Conservation (phyloP, 2,888 invertebrate species). For the Catocala nupta region DNA sequence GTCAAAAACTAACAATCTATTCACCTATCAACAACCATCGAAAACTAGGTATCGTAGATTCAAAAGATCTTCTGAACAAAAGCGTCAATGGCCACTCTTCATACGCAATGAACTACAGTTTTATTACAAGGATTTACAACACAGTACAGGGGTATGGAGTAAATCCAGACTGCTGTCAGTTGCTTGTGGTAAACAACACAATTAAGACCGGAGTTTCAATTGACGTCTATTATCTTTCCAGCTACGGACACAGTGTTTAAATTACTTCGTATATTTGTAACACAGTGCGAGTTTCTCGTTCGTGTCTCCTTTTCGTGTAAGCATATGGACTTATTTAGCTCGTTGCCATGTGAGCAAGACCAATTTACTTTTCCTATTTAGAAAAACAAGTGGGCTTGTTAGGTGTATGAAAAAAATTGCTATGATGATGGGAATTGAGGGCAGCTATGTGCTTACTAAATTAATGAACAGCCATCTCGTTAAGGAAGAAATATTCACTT, state of each 20-base stretch:
- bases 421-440: slow-evolving; percentile 28
- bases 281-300: slow-evolving; percentile 35
- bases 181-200: slow-evolving; percentile 71
- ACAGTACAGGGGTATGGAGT: slow-evolving; percentile 51
- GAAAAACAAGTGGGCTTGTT: slow-evolving; percentile 53
- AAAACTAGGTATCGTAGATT: background rate
- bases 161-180: slow-evolving; percentile 68
- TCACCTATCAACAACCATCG: slow-evolving; percentile 25
- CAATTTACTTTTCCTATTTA: slow-evolving; percentile 55
- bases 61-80: background rate
- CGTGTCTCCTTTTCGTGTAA: slow-evolving; percentile 17
- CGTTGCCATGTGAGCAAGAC: slow-evolving; percentile 52
- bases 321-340: slow-evolving; percentile 46
- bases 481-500: slow-evolving; percentile 24
- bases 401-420: slow-evolving; percentile 38
- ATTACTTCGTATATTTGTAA: slow-evolving; percentile 13
- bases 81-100: slow-evolving; percentile 17
- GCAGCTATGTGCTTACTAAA: slow-evolving; percentile 23
- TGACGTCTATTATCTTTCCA: slow-evolving; percentile 57
- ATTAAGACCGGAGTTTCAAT: slow-evolving; percentile 69
- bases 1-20: background rate
- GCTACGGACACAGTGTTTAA: slow-evolving; percentile 28
- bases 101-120: slow-evolving; percentile 4
- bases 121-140: slow-evolving; percentile 30
- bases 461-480: slow-evolving; percentile 30